Base-by-base conservation (phyloP, 2,113 vertebrate genomes). In the Lagopus muta region DNA sequence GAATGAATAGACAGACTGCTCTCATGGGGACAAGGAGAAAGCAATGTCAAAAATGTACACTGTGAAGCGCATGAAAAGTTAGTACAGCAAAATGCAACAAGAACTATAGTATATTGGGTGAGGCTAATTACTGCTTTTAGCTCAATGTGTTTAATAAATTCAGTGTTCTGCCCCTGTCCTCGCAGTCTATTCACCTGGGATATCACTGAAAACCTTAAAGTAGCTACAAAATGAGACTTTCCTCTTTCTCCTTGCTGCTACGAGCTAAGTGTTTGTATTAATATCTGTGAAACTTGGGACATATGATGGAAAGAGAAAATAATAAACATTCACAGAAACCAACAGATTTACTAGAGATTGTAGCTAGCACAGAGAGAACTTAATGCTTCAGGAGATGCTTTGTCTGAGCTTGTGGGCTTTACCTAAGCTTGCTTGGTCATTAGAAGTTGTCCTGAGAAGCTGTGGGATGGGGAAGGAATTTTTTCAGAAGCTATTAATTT, bases 51-150 rank as follows among this genome's bases (percentile, higher is more conserved):
- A 96, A 95, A 93, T 61, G 84, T 89, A 57, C 92, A 42, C 74
- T 77, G 76, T 87, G 93, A 92, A 93, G 81, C 95, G 93, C 80
- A 75, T 92, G 94, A 95, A 91, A 95, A 96, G 92, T 93, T 96
- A 97, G 94, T 95, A 91, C 61, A 87, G 87, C 87, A 60, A 93
- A 94, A 92, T 92, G 71, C 82, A 95, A 82, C 74, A 78, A 92
- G 90, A 67, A 78, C 89, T 94, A 58, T 69, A 90, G 80, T 93
- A 86, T 89, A 88, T 32, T 84, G 77, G 90, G 61, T 95, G 72
- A 95, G 91, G 69, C 91, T 94, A 96, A 83, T 97, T 96, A 93
- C 75, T 95, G 78, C 87, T 89, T 95, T 94, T 94, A 95, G 88
- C 78, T 42, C 78, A 64, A 90, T 13, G 10, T 71, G 45, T 88